Evolutionary conservation across 2,888 invertebrate species (phyloP).

Genomic region (Eugnorisma glareosa): DNA sequence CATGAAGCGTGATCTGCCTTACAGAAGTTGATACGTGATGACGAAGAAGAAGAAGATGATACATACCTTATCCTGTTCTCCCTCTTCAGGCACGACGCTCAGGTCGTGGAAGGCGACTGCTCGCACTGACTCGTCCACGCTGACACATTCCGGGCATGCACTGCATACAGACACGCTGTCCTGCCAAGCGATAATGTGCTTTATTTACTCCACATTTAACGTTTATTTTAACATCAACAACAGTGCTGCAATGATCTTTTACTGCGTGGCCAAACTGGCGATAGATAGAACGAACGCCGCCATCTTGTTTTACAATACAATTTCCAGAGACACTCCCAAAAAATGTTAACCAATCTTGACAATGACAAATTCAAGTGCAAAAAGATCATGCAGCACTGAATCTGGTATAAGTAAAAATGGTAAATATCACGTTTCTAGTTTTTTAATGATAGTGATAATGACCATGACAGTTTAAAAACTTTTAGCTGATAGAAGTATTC

Average conservation of each 20-base stretch:
- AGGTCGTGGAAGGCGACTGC: conserved; percentile 93
- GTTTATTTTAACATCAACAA: not conserved
- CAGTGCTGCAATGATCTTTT: not conserved
- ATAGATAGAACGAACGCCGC: not conserved
- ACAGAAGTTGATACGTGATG: not conserved
- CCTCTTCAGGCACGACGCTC: conserved; percentile 94
- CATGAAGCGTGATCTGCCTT: not conserved
- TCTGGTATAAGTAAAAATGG: too few species aligned
- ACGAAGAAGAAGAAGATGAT: not conserved
- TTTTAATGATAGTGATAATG: too few species aligned
- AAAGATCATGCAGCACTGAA: not conserved
- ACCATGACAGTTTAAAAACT: too few species aligned
- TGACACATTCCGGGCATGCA: conserved; percentile 89
- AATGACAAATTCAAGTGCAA: not conserved
- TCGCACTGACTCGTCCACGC: conserved; percentile 81
- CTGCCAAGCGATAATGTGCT: conserved; percentile 86
- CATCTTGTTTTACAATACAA: not conserved
- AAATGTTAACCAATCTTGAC: not conserved
- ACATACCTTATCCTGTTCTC: conserved; percentile 79
- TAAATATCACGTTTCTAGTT: too few species aligned
- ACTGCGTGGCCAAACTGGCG: not conserved
- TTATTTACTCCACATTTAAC: conserved; percentile 72
- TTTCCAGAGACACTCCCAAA: not conserved
- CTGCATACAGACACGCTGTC: conserved; percentile 90
- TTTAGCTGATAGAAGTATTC: too few species aligned